Base-by-base conservation (phyloP, 2,113 vertebrate species). In the Phainopepla nitens region DNA sequence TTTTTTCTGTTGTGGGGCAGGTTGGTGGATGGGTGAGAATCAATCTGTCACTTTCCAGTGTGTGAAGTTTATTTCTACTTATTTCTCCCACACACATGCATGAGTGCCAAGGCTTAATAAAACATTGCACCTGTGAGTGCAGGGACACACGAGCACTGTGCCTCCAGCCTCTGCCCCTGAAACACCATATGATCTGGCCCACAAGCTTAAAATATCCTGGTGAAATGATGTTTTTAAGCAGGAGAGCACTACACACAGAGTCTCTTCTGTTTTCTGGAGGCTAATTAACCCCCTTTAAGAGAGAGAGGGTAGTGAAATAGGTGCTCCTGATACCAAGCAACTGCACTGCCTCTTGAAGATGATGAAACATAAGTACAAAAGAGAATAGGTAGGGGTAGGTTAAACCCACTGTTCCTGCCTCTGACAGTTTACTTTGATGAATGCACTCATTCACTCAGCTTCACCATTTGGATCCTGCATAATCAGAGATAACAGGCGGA, bases 211-310 rank as follows among this genome's bases (percentile, higher is more conserved):
- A 98, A 96, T 94, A 96, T 71, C 96, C 96, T 11, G 29, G 92
- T 71, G 89, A 97, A 94, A 62, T 7, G 76, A 90, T 66, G 96
- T 95, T 97, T 97, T 86, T 95, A 97, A 95, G 96, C 87, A 82
- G 27, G 42, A 92, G 80, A 81, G 60, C 14, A 28, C 76, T 92
- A 93, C 88, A 82, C 39, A 28, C 68, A 93, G 88, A 6, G 49
- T 93, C 91, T 91, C 92, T 75, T 78, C 83, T 18, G 20, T 92
- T 97, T 97, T 96, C 92, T 69, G 90, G 95, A 94, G 97, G 94
- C 96, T 98, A 97, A 98, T 97, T 97, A 98, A 97, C 93, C 94
- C 71, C 95, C 94, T 97, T 94, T 96, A 97, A 96, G 78, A 93
- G 90, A 88, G 62, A 83, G 54, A 64, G 28, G 71, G 70, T 29